Conservation (phyloP, 2,113 vertebrate genomes). For the Meleagris gallopavo region DNA sequence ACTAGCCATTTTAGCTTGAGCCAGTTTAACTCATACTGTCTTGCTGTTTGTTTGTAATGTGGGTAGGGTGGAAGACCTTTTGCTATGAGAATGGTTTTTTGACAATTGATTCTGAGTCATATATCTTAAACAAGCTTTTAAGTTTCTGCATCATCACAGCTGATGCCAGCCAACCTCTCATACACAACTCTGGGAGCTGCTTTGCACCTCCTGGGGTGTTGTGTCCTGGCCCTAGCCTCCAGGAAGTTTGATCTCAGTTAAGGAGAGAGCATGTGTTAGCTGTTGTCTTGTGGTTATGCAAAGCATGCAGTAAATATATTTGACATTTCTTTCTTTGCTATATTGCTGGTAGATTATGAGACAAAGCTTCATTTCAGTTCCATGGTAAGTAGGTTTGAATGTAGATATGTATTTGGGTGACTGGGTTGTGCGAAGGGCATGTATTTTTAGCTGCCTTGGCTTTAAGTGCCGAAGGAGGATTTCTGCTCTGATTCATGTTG, state of each 20-base stretch:
- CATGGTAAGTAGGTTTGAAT: background rate
- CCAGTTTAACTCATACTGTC: background rate
- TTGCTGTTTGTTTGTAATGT: background rate
- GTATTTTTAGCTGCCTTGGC: background rate
- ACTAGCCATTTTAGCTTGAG: background rate
- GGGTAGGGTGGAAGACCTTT: background rate
- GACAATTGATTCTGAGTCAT: background rate
- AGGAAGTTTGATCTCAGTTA: background rate
- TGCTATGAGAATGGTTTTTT: background rate
- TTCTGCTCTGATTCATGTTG: background rate
- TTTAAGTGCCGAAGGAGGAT: background rate
- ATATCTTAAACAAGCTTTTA: background rate
- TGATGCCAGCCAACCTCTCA: background rate
- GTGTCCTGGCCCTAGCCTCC: background rate
- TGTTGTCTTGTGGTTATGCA: background rate
- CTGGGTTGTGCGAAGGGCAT: background rate
- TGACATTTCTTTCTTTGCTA: background rate
- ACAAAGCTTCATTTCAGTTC: background rate
- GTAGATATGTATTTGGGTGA: background rate
- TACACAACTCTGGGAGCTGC: background rate
- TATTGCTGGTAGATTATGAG: background rate
- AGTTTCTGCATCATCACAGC: background rate
- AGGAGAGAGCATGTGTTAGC: background rate
- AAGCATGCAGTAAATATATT: background rate
- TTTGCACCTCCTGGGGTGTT: background rate